Evolutionary conservation across 2,113 vertebrate genomes (phyloP).

Genomic region (Indicator indicator): DNA sequence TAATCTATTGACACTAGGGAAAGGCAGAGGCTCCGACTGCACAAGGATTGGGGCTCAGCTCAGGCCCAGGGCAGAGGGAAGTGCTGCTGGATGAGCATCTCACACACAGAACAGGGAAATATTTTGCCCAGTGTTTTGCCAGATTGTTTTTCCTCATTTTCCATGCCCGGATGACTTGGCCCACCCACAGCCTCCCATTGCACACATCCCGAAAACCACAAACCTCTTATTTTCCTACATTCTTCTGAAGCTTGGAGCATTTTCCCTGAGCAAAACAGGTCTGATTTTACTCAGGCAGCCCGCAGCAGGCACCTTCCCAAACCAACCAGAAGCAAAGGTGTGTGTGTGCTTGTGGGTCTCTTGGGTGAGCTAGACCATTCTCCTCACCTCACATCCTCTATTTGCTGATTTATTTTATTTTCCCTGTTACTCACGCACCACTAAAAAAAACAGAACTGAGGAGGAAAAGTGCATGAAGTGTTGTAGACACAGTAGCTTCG

Average conservation of each 20-base stretch:
- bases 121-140: background rate
- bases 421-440: background rate
- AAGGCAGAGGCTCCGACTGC: background rate
- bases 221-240: background rate
- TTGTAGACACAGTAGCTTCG: background rate
- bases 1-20: background rate
- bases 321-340: background rate
- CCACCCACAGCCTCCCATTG: background rate
- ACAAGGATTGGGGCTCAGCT: background rate
- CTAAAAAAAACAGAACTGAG: conserved; percentile 17
- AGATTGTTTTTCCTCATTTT: background rate
- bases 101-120: accelerated
- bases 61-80: background rate
- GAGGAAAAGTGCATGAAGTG: background rate
- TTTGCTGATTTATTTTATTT: background rate
- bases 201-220: background rate
- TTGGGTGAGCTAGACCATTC: background rate
- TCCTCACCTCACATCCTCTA: background rate
- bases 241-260: background rate
- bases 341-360: background rate
- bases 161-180: background rate
- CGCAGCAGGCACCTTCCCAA: background rate
- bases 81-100: background rate
- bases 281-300: background rate
- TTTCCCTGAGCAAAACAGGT: background rate